These are phyloP conservation scores for Leptodactylus fallax DNA, from an alignment of 2,797 vertebrate genomes.

Conservation along the genomic window DNA sequence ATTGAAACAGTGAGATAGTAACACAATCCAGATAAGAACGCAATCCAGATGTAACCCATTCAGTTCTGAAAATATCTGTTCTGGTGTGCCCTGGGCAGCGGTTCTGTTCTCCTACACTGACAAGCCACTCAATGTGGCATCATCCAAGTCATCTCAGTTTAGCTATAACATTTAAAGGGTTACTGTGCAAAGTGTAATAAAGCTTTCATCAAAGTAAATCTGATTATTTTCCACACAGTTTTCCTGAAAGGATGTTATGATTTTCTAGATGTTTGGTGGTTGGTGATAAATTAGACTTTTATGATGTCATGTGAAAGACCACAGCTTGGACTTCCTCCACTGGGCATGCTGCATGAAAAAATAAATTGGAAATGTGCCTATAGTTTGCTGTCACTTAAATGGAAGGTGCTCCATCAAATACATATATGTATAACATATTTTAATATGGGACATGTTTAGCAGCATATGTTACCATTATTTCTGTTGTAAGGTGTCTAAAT, in stretches of 20 bases:
- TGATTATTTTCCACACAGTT: slow-evolving; percentile 95
- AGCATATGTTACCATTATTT: background rate
- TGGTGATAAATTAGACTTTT: slow-evolving; percentile 93
- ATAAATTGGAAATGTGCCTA: slow-evolving; percentile 72
- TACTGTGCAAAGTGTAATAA: slow-evolving; percentile 73
- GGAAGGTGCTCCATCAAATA: slow-evolving; percentile 13
- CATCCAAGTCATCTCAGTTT: slow-evolving; percentile 43
- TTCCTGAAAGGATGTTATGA: slow-evolving; percentile 99
- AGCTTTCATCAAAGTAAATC: slow-evolving; percentile 89
- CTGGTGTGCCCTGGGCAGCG: background rate
- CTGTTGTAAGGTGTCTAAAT: background rate
- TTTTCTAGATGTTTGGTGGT: slow-evolving; percentile 91
- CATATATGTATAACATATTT: background rate
- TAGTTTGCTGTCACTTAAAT: slow-evolving; percentile 65
- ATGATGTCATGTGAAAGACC: slow-evolving; percentile 94
- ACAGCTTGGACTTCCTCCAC: slow-evolving; percentile 82
- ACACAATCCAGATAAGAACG: slow-evolving; percentile 53
- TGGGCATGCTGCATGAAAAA: slow-evolving; percentile 70
- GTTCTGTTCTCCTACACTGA: background rate
- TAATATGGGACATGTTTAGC: background rate
- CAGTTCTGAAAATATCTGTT: background rate
- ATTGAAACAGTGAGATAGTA: slow-evolving; percentile 49
- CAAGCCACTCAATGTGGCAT: background rate
- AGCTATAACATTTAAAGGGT: slow-evolving; percentile 71
- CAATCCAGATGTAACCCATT: slow-evolving; percentile 34